phyloP scores from a whole-genome alignment of 2,888 invertebrate genomes.

The Eurytoma californica region DNA sequence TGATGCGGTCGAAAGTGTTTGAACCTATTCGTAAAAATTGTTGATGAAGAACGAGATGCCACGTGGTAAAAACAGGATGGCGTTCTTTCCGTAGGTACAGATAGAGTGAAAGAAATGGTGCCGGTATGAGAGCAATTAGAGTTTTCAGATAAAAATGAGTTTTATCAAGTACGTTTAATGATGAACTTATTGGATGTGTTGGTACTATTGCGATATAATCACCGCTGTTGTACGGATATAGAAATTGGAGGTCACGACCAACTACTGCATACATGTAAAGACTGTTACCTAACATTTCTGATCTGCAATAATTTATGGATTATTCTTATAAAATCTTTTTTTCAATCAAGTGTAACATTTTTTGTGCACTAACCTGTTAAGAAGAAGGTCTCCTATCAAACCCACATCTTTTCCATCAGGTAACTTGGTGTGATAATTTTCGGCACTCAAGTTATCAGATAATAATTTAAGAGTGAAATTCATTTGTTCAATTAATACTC shows the following conservation, averaged over 20 bases:
- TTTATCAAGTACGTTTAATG: background rate
- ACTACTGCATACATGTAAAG: background rate
- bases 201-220: constrained; percentile 20
- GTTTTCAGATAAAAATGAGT: background rate
- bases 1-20: constrained; percentile 46
- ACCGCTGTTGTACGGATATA: constrained; percentile 14
- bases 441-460: background rate
- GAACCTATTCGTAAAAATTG: constrained; percentile 38
- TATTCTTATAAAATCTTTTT: background rate
- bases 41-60: constrained; percentile 49
- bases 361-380: constrained; percentile 2
- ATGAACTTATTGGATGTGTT: background rate
- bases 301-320: constrained; percentile 4
- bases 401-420: constrained; percentile 15
- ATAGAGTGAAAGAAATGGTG: constrained; percentile 2
- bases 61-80: constrained; percentile 32
- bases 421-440: constrained; percentile 5
- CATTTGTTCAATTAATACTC: constrained; percentile 7
- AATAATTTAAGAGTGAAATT: constrained; percentile 25
- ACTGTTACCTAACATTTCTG: constrained; percentile 26
- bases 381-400: constrained; percentile 20
- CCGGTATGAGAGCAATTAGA: background rate
- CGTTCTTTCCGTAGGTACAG: constrained; percentile 41
- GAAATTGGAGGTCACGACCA: background rate
- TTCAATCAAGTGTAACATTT: background rate